Percentiles rank a stretch among this genome's conserved stretches.
Evolutionary conservation across 2,113 vertebrate species (phyloP).

Genomic region (Pollimyrus isidori): DNA sequence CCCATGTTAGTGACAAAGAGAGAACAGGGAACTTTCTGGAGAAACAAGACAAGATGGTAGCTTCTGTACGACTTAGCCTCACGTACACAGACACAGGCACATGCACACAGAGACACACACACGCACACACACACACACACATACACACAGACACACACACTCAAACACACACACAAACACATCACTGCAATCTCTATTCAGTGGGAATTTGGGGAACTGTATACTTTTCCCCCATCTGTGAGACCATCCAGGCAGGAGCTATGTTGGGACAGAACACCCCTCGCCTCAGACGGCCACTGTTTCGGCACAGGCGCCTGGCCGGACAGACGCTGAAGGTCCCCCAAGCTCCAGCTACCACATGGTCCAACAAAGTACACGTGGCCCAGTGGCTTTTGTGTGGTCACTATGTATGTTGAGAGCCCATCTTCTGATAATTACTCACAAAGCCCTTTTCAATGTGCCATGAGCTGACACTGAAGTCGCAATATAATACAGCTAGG

Average conservation of each 20-base stretch:
- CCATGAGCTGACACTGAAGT: not conserved
- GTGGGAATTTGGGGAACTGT: not conserved
- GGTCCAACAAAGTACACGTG: not conserved
- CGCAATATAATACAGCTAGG: not conserved
- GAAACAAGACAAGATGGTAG: not conserved
- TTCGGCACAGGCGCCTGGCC: not conserved
- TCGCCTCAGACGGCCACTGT: not conserved
- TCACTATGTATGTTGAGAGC: not conserved
- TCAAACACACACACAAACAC: not conserved
- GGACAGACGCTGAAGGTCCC: not conserved
- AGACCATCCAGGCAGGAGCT: not conserved
- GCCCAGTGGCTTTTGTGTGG: not conserved
- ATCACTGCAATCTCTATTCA: not conserved
- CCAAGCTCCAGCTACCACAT: not conserved
- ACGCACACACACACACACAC: not conserved
- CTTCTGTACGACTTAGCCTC: not conserved
- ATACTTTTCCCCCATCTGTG: not conserved
- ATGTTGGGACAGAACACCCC: not conserved
- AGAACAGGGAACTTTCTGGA: not conserved
- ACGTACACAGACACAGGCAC: not conserved
- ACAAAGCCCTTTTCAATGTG: not conserved
- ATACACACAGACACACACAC: not conserved
- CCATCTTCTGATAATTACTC: not conserved
- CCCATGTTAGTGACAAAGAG: not conserved
- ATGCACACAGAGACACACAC: not conserved